A percentile compares a stretch with the other conserved stretches of the same genome.
phyloP scores from a whole-genome alignment of 2,113 vertebrate species.

The Petroica traversi region DNA sequence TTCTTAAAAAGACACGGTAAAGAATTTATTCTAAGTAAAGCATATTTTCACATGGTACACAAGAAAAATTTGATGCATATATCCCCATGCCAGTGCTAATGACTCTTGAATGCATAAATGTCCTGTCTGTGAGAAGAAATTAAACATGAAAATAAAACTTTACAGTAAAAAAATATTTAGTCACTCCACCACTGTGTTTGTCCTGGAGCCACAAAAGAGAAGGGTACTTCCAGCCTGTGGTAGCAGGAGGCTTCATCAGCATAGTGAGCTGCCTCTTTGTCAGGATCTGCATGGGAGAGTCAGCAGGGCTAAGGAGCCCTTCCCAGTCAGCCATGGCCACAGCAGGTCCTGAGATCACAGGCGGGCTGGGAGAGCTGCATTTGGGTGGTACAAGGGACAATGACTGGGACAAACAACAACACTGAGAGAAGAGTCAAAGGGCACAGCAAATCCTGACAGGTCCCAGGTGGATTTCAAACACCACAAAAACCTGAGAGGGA shows the following conservation, averaged over 20 bases:
- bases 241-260: not conserved
- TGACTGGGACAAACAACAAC: not conserved
- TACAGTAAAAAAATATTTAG: not conserved
- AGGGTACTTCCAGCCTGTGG: not conserved
- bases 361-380: not conserved
- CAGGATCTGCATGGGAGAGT: not conserved
- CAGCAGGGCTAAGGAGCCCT: not conserved
- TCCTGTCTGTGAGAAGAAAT: not conserved
- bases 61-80: not conserved
- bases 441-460: not conserved
- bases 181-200: not conserved
- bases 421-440: not conserved
- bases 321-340: not conserved
- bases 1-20: not conserved
- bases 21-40: not conserved
- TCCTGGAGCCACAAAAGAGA: not conserved
- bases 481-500: not conserved
- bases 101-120: not conserved
- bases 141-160: not conserved
- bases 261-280: accelerated
- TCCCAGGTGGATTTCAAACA: not conserved
- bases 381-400: not conserved
- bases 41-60: not conserved
- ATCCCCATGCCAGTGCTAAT: not conserved
- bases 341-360: not conserved